phyloP scores from a whole-genome alignment of 1,140 invertebrate species.

The Scaptomyza pallida region DNA sequence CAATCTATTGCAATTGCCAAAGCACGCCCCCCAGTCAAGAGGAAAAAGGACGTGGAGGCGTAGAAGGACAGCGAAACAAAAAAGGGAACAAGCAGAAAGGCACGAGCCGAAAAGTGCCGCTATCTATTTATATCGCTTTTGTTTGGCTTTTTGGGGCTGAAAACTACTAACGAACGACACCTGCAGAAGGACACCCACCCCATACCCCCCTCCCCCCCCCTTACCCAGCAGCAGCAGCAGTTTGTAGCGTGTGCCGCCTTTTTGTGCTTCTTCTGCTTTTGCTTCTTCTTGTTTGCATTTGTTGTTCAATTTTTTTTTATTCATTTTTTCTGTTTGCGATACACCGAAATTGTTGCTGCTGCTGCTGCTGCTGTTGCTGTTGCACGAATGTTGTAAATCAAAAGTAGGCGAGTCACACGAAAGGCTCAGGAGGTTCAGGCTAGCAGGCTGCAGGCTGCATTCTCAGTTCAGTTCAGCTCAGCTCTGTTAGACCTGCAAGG shows the following conservation, averaged over 20 bases:
- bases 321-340: conserved; percentile 21
- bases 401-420: conserved; percentile 82
- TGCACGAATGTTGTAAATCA: conserved; percentile 82
- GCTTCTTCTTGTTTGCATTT: conserved; percentile 52
- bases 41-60: not conserved
- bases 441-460: conserved; percentile 12
- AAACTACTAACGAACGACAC: conserved; percentile 79
- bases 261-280: conserved; percentile 14
- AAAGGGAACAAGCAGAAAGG: conserved; percentile 22
- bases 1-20: conserved; percentile 70
- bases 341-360: conserved; percentile 55
- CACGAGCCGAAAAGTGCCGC: conserved; percentile 76
- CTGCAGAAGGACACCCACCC: conserved; percentile 44
- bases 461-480: not conserved
- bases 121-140: conserved; percentile 81
- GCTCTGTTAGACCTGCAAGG: not conserved
- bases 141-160: conserved; percentile 74
- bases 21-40: conserved; percentile 5
- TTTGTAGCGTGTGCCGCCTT: conserved; percentile 46
- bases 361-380: conserved; percentile 47
- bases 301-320: conserved; percentile 38
- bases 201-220: conserved; percentile 1
- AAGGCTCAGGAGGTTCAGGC: conserved; percentile 57
- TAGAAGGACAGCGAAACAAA: not conserved
- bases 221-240: conserved; percentile 31